Evolutionary conservation across 2,888 invertebrate species (phyloP).

Genomic region (Micropterix aruncella): DNA sequence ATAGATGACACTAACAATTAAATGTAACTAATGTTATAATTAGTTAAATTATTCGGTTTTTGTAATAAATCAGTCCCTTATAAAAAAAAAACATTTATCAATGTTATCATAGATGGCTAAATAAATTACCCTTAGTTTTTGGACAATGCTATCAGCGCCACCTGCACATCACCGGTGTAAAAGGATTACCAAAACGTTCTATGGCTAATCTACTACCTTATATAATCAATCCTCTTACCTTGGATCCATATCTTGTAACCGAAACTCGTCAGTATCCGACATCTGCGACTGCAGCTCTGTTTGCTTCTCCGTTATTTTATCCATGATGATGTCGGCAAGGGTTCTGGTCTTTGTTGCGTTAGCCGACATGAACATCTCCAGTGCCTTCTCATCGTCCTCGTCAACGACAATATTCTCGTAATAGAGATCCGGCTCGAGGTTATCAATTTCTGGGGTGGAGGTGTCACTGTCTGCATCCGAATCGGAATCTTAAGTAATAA

Average conservation of each 20-base stretch:
- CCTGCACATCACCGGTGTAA: too few species aligned
- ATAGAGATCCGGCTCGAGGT: slow-evolving; percentile 41
- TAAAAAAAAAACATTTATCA: too few species aligned
- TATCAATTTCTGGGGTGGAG: slow-evolving; percentile 38
- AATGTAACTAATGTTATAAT: too few species aligned
- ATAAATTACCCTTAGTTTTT: too few species aligned
- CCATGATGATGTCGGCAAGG: slow-evolving; percentile 81
- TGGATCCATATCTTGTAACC: slow-evolving; percentile 74
- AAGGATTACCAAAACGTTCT: too few species aligned
- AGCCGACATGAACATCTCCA: slow-evolving; percentile 57
- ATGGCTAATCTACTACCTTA: too few species aligned
- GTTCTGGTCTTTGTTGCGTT: slow-evolving; percentile 47
- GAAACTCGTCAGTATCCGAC: slow-evolving; percentile 62
- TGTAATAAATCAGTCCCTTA: too few species aligned
- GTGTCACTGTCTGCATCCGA: slow-evolving; percentile 28
- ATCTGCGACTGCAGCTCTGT: slow-evolving; percentile 79
- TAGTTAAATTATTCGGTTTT: too few species aligned
- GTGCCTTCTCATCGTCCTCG: slow-evolving; percentile 79
- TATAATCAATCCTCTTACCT: too few species aligned
- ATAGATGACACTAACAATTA: too few species aligned
- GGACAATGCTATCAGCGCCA: too few species aligned
- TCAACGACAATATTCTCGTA: slow-evolving; percentile 65
- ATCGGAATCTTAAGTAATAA: slow-evolving; percentile 19
- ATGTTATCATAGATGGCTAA: too few species aligned
- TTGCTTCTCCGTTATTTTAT: slow-evolving; percentile 85